Conservation (phyloP, 2,113 vertebrate species). For the Nannospalax galili region DNA sequence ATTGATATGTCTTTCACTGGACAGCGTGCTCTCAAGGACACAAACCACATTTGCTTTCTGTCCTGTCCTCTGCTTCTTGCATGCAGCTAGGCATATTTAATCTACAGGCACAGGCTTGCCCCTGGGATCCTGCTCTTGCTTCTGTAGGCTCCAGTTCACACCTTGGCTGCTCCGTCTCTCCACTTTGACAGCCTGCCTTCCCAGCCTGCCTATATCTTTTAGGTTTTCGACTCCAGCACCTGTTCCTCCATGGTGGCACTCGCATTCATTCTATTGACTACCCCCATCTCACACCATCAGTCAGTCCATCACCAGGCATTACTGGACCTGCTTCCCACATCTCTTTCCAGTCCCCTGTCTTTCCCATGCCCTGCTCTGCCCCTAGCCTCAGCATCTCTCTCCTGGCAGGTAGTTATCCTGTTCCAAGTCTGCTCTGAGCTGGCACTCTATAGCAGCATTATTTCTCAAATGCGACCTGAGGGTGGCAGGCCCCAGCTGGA, state of each 20-base stretch:
- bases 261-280: accelerated
- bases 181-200: background rate
- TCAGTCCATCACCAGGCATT: no score
- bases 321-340: background rate
- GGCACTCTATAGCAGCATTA: background rate
- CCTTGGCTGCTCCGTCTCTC: no score
- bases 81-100: background rate
- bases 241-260: background rate
- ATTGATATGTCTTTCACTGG: background rate
- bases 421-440: no score
- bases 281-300: accelerated
- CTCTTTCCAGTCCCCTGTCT: background rate
- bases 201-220: background rate
- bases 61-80: background rate
- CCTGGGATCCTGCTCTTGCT: background rate
- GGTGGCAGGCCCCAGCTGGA: background rate
- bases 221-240: background rate
- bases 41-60: background rate
- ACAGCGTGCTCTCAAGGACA: background rate
- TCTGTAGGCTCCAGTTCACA: background rate
- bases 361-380: background rate
- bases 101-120: background rate
- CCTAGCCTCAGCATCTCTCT: background rate
- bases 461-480: background rate
- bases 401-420: background rate